Conservation (phyloP, 1,140 invertebrate genomes). For the Triops cancriformis region DNA sequence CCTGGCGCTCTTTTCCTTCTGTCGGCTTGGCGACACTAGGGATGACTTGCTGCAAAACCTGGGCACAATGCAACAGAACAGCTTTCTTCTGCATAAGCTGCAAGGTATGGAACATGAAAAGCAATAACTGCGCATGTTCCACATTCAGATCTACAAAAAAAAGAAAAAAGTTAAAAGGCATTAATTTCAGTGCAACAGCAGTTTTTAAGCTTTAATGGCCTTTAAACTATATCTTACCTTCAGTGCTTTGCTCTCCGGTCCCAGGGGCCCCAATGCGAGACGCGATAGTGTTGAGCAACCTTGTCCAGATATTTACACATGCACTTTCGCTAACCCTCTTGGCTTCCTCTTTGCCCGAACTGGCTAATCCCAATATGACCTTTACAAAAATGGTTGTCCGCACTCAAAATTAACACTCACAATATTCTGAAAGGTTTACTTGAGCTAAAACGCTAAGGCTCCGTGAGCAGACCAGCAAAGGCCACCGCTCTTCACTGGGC, state of each 20-base stretch:
- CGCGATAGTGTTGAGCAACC: conserved; percentile 74
- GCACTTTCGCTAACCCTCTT: conserved; percentile 77
- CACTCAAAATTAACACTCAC: not conserved
- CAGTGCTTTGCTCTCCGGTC: conserved; percentile 44
- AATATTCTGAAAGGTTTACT: conserved; percentile 36
- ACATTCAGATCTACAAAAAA: conserved; percentile 76
- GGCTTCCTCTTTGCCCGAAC: conserved; percentile 38
- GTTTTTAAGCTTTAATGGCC: conserved; percentile 44
- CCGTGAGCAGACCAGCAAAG: conserved; percentile 72
- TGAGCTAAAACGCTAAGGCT: conserved; percentile 72
- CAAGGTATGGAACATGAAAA: conserved; percentile 88
- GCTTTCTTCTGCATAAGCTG: conserved; percentile 94
- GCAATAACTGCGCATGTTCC: conserved; percentile 84
- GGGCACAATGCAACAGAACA: conserved; percentile 58
- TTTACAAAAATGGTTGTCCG: not conserved
- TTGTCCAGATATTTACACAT: conserved; percentile 81
- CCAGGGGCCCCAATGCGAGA: conserved; percentile 52
- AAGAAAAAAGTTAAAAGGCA: conserved; percentile 26
- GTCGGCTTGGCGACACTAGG: conserved; percentile 18
- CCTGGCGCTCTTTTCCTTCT: conserved; percentile 31
- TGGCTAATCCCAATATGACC: not conserved
- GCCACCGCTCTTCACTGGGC: conserved; percentile 54
- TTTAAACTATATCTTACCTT: conserved; percentile 41
- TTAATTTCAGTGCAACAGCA: not conserved
- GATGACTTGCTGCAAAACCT: conserved; percentile 37